These are phyloP conservation scores for Dromaius novaehollandiae DNA, from an alignment of 2,113 vertebrate species.

Conservation along the genomic window DNA sequence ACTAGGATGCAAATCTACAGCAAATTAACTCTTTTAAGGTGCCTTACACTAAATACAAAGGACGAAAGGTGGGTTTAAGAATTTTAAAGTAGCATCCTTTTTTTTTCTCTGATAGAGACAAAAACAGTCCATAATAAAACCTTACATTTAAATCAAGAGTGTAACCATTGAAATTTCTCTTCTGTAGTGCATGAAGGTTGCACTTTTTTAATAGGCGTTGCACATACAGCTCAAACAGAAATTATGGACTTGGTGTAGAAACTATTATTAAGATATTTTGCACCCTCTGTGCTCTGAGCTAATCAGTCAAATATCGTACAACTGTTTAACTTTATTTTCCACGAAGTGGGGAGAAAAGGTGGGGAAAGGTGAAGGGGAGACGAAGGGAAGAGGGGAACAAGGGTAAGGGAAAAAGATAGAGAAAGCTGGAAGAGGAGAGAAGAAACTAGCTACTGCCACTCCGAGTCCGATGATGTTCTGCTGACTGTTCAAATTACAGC, in stretches of 20 bases:
- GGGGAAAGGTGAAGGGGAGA: too few species aligned
- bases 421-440: too few species aligned
- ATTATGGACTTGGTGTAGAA: neutral
- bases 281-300: neutral
- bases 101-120: neutral
- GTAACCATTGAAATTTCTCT: neutral
- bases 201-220: neutral
- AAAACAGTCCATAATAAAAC: neutral
- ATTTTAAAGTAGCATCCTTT: neutral
- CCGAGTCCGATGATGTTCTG: too few species aligned
- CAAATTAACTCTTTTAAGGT: neutral
- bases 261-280: neutral
- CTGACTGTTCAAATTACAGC: too few species aligned
- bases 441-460: too few species aligned
- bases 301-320: neutral
- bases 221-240: neutral
- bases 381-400: too few species aligned
- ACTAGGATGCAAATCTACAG: neutral
- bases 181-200: neutral
- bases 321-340: too few species aligned
- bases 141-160: neutral
- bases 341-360: too few species aligned
- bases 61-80: neutral
- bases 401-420: too few species aligned
- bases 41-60: neutral